Evolutionary conservation across 1,140 invertebrate species (phyloP), one percentile per base, ranked within the genome.

Genomic region (Hestina assimilis): DNA sequence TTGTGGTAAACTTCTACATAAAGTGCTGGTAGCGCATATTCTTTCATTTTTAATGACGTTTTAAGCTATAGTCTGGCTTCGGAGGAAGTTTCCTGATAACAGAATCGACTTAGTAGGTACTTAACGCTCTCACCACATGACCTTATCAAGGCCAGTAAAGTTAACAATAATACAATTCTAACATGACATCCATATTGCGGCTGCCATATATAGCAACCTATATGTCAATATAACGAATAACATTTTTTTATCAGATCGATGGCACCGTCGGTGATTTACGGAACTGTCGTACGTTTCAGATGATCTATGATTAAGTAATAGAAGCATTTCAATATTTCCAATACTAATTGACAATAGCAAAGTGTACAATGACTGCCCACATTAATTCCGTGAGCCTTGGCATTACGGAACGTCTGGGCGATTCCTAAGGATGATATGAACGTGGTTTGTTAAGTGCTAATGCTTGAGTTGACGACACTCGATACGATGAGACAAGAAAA

Each of bases 381-480:
- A 77, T 80, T 65, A 48, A 61, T 66, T 59, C 59, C 26, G 58
- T 53, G 55, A 64, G 70, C 83, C 81, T 86, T 87, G 83, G 78
- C 81, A 87, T 87, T 87, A 76, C 59, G 41, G 52, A 80, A 80
- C 77, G 79, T 75, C 73, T 82, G 62, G 72, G 71, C 72, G 79
- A 85, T 85, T 69, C 72, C 63, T 58, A 57, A 58, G 66, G 81
- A 79, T 69, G 79, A 83, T 83, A 81, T 72, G 65, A 53, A 54
- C 56, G 46, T 40, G 64, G 45, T 69, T 76, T 69, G 72, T 78
- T 67, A 70, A 74, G 70, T 78, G 69, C 70, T 74, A 79, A 79
- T 73, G 63, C 54, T 71, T 59, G 38, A 65, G 64, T 53, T 59
- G 43, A 65, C 59, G 69, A 72, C 64, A 70, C 59, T 66, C 54